A percentile compares a stretch with the other conserved stretches of the same genome.
These are phyloP conservation scores for Synanthedon andrenaeformis DNA, from an alignment of 2,888 invertebrate genomes.

Conservation along the genomic window DNA sequence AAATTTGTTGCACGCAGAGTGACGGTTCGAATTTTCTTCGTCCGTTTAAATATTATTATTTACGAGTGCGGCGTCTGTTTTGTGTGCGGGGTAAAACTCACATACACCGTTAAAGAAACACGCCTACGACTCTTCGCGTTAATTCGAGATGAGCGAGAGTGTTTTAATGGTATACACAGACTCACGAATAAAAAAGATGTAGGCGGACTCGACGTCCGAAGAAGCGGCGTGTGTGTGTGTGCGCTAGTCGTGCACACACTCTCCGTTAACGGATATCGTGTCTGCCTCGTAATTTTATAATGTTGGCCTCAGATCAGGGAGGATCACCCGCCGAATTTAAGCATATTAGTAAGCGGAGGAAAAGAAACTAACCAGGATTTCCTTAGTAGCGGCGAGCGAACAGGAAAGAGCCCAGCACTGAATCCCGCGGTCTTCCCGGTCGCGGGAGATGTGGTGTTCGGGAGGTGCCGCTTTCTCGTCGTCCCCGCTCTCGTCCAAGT, in stretches of 20 bases:
- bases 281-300: neutral
- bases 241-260: neutral
- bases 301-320: neutral
- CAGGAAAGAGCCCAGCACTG: constrained; percentile 71
- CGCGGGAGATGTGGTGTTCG: constrained; percentile 53
- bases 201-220: neutral
- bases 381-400: constrained; percentile 75
- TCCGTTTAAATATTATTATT: too few relatives aligned
- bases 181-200: neutral
- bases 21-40: too few relatives aligned
- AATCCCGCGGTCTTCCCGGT: constrained; percentile 42
- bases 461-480: constrained; percentile 34
- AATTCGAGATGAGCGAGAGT: neutral
- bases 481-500: constrained; percentile 30
- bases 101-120: neutral
- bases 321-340: constrained; percentile 42
- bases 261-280: neutral
- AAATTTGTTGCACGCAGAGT: neutral
- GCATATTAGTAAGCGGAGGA: constrained; percentile 74
- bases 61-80: too few relatives aligned
- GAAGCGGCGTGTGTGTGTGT: neutral
- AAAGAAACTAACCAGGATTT: constrained; percentile 75
- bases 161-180: neutral
- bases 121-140: neutral
- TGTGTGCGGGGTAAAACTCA: too few relatives aligned